Percentiles rank a stretch among this genome's conserved stretches.
These are phyloP conservation scores for Brachionus plicatilis DNA, from an alignment of 1,140 invertebrate species.

Conservation along the genomic window DNA sequence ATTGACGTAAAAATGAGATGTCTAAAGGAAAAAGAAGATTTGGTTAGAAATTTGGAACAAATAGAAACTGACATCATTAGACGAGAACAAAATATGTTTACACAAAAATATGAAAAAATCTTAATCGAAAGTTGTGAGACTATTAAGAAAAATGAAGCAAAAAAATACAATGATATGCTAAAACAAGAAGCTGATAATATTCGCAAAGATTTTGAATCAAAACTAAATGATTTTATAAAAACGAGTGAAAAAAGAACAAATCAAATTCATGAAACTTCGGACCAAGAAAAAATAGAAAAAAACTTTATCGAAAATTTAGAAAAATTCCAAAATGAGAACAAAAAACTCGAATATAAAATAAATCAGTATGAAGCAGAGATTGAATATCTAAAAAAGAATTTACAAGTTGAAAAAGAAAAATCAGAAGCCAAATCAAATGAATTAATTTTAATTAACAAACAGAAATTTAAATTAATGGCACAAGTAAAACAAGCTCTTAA, in stretches of 20 bases:
- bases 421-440: constrained; percentile 22
- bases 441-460: constrained; percentile 9
- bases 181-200: background rate
- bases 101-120: constrained; percentile 8
- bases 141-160: background rate
- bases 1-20: background rate
- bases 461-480: constrained; percentile 27
- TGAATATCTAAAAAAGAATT: background rate
- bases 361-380: background rate
- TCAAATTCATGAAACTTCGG: background rate
- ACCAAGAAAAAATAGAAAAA: background rate
- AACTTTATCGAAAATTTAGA: background rate
- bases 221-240: background rate
- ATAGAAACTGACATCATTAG: constrained; percentile 25
- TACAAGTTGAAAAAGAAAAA: background rate
- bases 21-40: constrained; percentile 36
- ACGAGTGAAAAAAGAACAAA: background rate
- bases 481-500: constrained; percentile 8
- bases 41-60: constrained; percentile 19
- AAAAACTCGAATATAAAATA: background rate
- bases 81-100: background rate
- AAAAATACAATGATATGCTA: background rate
- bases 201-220: background rate
- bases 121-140: background rate
- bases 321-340: background rate